Evolutionary conservation across 2,113 vertebrate genomes (phyloP).

Genomic region (Anser brachyrhynchus): DNA sequence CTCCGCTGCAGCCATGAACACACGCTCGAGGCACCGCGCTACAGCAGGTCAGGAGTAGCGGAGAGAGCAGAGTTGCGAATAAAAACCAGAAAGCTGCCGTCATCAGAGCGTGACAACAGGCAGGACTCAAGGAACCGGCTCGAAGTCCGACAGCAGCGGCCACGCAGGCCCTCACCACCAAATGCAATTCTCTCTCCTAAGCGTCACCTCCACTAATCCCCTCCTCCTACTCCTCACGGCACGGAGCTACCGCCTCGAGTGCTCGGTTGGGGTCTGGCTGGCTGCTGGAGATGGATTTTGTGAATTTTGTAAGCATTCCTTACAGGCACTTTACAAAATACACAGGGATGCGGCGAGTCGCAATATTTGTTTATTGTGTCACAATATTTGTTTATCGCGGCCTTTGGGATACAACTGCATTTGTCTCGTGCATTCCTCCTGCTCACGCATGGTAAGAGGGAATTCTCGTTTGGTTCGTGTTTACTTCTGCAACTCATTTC

Average conservation of each 20-base stretch:
- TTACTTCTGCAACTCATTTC: constrained; percentile 67
- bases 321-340: constrained; percentile 53
- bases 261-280: background rate
- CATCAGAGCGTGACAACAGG: fast-evolving
- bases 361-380: constrained; percentile 53
- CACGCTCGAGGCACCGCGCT: fast-evolving
- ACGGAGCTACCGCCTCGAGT: background rate
- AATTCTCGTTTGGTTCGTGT: constrained; percentile 42
- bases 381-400: constrained; percentile 42
- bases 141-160: background rate
- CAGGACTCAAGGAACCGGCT: fast-evolving
- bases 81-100: background rate
- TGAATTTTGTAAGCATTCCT: background rate
- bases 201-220: background rate
- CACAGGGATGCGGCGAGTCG: constrained; percentile 47
- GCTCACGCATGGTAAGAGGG: constrained; percentile 24
- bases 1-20: background rate
- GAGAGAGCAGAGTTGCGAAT: background rate
- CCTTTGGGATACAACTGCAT: constrained; percentile 18
- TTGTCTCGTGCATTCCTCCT: constrained; percentile 36
- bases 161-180: background rate
- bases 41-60: background rate
- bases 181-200: background rate
- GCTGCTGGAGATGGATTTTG: background rate
- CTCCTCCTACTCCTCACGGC: background rate